Base-by-base conservation (phyloP, 35 echinoderm and acorn worm genomes). In the Lytechinus pictus region DNA sequence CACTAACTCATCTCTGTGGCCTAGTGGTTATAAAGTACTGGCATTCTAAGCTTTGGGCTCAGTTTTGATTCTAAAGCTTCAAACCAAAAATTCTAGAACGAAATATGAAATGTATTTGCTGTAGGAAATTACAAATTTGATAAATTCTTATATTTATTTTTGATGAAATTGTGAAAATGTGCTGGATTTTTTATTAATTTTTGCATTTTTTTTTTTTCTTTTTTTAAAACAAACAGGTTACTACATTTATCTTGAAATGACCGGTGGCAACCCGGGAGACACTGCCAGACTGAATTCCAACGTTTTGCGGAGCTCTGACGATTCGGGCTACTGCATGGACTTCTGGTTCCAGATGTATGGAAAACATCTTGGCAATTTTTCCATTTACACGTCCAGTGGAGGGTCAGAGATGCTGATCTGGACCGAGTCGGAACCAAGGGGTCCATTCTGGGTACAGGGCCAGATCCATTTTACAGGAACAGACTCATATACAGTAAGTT, bases 321-420 rank as follows among this genome's bases (percentile, higher is more conserved):
- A 88, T 28, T 90, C 54, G 33, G 94, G 92, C 21, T 98, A 98
- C 95, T 98, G 97, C 54, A 96, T 98, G 97, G 97, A 96, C 52
- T 98, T 95, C 53, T 98, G 95, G 92, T 98, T 96, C 33, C 98
- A 99, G 57, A 99, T 99, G 98, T 97, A 99, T 87, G 98, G 98
- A 51, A 57, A 57, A 57, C 79, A 97, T 89, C 91, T 99, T 3
- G 94, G 96, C 5, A 87, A 66, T 29, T 92, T 99, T 0, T 96
- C 97, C 54, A 79, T 99, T n/a, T 97, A 96, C 89, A 96, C 94
- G 9, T 51, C 87, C 14, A 94, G 88, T 27, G 72, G 89, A 44
- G 21, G 27, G 29, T 4, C 90, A 16, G 94, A 95, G 89, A 86
- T 54, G 1, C 28, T 94, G 33, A 58, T 97, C 6, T 97, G 96